Conservation (phyloP, 2,797 vertebrate species). For the Pantherophis vulpinus region DNA sequence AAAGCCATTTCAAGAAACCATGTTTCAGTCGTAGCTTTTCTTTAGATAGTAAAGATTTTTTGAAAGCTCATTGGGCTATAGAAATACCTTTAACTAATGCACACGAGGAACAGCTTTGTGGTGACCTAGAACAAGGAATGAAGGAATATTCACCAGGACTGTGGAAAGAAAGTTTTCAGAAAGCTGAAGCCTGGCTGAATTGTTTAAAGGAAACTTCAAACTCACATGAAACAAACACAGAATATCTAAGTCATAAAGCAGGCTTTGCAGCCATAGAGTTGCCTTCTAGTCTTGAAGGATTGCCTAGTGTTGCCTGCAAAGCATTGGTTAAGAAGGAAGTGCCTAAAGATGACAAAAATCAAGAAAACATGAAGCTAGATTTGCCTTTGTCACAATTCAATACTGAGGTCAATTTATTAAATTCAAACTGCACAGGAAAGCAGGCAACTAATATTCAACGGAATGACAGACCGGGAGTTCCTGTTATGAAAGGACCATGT, state of each 20-base stretch:
- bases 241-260: constrained; percentile 23
- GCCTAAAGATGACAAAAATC: constrained; percentile 28
- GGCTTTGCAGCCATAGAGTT: neutral
- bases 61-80: constrained; percentile 66
- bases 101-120: constrained; percentile 43
- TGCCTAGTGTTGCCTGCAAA: neutral
- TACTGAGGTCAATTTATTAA: constrained; percentile 32
- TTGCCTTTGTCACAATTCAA: constrained; percentile 30
- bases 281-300: constrained; percentile 34
- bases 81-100: constrained; percentile 55
- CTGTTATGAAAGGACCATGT: constrained; percentile 16
- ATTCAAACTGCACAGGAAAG: constrained; percentile 36
- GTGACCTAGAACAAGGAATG: constrained; percentile 38
- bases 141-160: constrained; percentile 28
- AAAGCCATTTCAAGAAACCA: constrained; percentile 62
- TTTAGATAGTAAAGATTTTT: constrained; percentile 72
- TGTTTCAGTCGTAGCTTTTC: constrained; percentile 77
- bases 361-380: constrained; percentile 31
- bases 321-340: constrained; percentile 42
- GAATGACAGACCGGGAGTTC: constrained; percentile 7
- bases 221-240: constrained; percentile 31
- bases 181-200: constrained; percentile 49
- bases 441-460: constrained; percentile 36
- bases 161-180: constrained; percentile 21
- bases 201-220: constrained; percentile 48